Percentiles rank a stretch among this genome's conserved stretches.
Evolutionary conservation across 2,113 vertebrate species (phyloP).

Genomic region (Oryzias javanicus): DNA sequence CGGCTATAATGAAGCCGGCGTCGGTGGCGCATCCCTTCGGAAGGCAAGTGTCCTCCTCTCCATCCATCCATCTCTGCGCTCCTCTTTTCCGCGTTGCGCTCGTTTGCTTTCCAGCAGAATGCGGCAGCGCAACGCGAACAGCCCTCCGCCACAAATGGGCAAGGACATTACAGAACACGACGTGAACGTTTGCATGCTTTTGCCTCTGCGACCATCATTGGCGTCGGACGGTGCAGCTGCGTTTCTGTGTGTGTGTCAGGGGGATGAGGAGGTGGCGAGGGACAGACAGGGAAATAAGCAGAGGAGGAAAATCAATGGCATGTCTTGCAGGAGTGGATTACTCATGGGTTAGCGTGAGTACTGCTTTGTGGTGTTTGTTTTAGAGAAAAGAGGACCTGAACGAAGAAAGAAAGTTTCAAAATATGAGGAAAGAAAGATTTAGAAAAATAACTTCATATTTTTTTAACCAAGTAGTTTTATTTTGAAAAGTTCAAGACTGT

Average conservation of each 20-base stretch:
- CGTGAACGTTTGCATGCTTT: slow-evolving; percentile 13
- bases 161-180: slow-evolving; percentile 26
- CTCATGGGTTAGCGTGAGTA: slow-evolving; percentile 42
- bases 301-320: slow-evolving; percentile 22
- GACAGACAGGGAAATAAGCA: neutral
- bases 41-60: slow-evolving; percentile 51
- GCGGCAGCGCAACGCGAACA: slow-evolving; percentile 73
- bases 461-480: no score
- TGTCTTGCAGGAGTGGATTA: slow-evolving; percentile 32
- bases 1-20: slow-evolving; percentile 26
- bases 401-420: slow-evolving; percentile 14
- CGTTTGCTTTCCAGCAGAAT: slow-evolving; percentile 55
- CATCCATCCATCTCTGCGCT: slow-evolving; percentile 15
- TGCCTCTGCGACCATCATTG: no score
- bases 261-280: slow-evolving; percentile 9
- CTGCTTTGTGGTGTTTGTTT: slow-evolving; percentile 17
- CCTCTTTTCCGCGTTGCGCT: slow-evolving; percentile 44
- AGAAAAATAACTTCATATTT: neutral
- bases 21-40: slow-evolving; percentile 19
- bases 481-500: no score
- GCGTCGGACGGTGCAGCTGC: neutral
- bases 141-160: slow-evolving; percentile 30
- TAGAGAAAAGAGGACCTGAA: slow-evolving; percentile 11
- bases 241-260: slow-evolving; percentile 1
- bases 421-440: neutral